Conservation (phyloP, 2,113 vertebrate species). For the Bubo blakistoni region DNA sequence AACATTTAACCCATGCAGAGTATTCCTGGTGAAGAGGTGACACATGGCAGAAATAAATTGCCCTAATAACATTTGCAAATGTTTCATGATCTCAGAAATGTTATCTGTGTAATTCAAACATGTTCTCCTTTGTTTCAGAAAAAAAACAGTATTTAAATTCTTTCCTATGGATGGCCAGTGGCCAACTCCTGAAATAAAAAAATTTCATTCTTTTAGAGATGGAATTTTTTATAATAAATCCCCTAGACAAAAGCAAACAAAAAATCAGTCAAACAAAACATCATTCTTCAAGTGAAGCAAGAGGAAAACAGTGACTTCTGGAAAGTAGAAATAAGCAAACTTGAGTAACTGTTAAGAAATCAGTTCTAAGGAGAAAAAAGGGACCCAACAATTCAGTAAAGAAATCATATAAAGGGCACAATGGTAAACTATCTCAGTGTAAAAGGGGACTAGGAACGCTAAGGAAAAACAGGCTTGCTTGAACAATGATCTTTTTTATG, state of each 20-base stretch:
- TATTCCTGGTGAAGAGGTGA: conserved; percentile 9
- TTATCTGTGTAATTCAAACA: neutral
- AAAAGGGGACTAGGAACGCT: neutral
- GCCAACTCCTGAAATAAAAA: neutral
- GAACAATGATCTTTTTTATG: neutral
- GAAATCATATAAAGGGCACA: neutral
- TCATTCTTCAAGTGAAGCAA: neutral
- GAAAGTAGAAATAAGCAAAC: neutral
- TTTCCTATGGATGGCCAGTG: neutral
- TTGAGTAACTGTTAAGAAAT: neutral
- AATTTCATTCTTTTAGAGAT: neutral
- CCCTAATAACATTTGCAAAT: neutral
- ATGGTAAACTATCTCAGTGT: neutral
- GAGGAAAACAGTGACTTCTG: neutral
- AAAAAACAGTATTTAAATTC: neutral
- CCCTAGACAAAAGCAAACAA: neutral
- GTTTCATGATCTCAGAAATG: neutral
- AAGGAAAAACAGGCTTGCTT: neutral
- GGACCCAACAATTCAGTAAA: neutral
- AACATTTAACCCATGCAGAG: conserved; percentile 45
- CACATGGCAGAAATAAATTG: conserved; percentile 11
- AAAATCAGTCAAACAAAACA: neutral
- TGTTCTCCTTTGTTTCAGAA: neutral
- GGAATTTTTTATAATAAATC: neutral
- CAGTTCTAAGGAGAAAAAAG: neutral